Evolutionary conservation across 37 sponge, comb jelly and placozoan genomes (phyloP).

Genomic region (Aphrocallistes beatrix): DNA sequence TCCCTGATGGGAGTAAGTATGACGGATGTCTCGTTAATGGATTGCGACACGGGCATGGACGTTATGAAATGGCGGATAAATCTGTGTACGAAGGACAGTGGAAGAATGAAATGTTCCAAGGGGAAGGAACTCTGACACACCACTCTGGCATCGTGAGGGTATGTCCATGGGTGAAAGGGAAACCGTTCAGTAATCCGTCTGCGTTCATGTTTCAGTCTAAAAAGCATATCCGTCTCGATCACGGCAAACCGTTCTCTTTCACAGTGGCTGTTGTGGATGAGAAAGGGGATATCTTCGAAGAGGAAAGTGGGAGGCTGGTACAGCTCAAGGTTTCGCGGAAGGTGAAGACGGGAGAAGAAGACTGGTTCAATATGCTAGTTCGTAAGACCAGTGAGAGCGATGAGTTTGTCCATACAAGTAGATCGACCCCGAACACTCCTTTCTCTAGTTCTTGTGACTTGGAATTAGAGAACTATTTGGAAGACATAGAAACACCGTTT

Average conservation of each 20-base stretch:
- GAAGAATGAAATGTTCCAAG: background rate
- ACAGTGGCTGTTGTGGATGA: background rate
- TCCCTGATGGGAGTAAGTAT: constrained; percentile 24
- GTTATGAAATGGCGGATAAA: constrained; percentile 34
- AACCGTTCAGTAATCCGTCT: background rate
- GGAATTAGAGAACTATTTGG: no score
- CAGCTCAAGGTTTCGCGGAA: background rate
- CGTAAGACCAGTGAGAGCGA: background rate
- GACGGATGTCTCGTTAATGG: constrained; percentile 63
- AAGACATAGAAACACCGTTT: background rate
- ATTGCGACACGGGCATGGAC: constrained; percentile 64
- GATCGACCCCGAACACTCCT: background rate
- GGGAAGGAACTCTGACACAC: background rate
- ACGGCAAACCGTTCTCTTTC: background rate
- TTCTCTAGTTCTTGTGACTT: background rate
- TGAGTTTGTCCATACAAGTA: background rate
- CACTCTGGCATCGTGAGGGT: background rate
- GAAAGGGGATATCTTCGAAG: background rate
- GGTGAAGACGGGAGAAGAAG: background rate
- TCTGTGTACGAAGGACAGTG: constrained; percentile 49
- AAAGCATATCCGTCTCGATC: background rate
- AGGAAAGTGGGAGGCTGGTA: background rate
- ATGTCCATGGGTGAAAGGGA: background rate
- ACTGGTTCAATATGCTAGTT: background rate
- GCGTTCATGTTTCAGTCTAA: constrained; percentile 1